Evolutionary conservation across 1,140 invertebrate species (phyloP), one percentile per base, ranked within the genome.

Genomic region (Xylocopa sonorina): DNA sequence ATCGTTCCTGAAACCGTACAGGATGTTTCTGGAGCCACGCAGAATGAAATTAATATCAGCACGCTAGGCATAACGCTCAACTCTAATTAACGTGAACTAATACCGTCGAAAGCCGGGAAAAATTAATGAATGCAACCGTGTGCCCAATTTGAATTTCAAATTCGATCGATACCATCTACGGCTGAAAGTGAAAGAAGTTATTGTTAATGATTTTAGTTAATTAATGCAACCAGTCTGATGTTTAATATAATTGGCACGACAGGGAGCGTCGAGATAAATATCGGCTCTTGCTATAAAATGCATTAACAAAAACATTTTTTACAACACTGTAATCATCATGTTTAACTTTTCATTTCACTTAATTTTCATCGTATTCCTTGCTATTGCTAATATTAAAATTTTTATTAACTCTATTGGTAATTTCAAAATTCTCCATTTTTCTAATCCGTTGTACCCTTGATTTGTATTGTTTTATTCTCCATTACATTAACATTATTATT

Each of bases 81-180:
- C 38, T 55, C n/a, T 76, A 76, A 76, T 76, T 76, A 68, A 57
- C 7, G 48, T 18, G 63, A 76, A 67, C 74, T 57, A 68, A 76
- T 68, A 76, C 55, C 51, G 41, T 21, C 27, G 27, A 66, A 55
- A 57, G 53, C 41, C 16, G 74, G 18, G 51, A 68, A 66, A 76
- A 57, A 29, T 57, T 76, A 76, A 76, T 38, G 58, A 74, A 74
- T 51, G 24, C n/a, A 57, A 38, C 69, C 43, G 16, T 41, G 38
- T n/a, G 55, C 24, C 50, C 34, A 9, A 67, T 76, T 76, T 68
- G 51, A 68, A 67, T 68, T 76, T 67, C 34, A 76, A 68, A 76
- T 76, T 58, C n/a, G 16, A 68, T 68, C n/a, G 74, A 76, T 76
- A 76, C 16, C 4, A 76, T 76, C 74, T 68, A 18, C 14, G 18